phyloP scores from a whole-genome alignment of 2,888 invertebrate genomes.

The Acanthacorydalis orientalis region DNA sequence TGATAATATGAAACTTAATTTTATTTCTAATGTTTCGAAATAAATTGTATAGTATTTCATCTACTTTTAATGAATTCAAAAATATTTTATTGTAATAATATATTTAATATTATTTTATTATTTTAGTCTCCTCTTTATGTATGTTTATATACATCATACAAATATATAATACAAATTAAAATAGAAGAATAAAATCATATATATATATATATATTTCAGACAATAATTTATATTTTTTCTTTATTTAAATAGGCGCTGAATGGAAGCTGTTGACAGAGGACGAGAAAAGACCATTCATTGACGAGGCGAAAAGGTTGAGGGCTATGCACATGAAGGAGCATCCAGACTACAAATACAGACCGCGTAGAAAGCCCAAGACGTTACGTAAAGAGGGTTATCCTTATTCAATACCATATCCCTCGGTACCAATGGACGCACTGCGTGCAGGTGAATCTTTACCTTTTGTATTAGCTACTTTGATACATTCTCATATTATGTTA shows the following conservation, averaged over 20 bases:
- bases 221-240: background rate
- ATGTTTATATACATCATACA: too few relatives aligned
- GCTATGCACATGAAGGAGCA: conserved; percentile 93
- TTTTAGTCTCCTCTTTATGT: too few relatives aligned
- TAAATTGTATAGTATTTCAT: too few relatives aligned
- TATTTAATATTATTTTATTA: too few relatives aligned
- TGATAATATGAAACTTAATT: too few relatives aligned
- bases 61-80: too few relatives aligned
- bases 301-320: conserved; percentile 87
- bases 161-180: too few relatives aligned
- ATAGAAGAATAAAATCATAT: too few relatives aligned
- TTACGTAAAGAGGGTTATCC: conserved; percentile 80
- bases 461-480: background rate
- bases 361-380: conserved; percentile 76
- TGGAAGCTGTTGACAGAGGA: conserved; percentile 91
- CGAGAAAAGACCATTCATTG: conserved; percentile 93
- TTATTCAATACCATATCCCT: conserved; percentile 83
- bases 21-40: too few relatives aligned
- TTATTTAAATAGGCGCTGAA: conserved; percentile 56
- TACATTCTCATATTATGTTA: too few relatives aligned
- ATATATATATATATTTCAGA: background rate
- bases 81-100: too few relatives aligned
- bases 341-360: conserved; percentile 87
- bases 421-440: conserved; percentile 76
- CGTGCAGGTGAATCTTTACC: conserved; percentile 52